These are phyloP conservation scores for Orgyia antiqua DNA, from an alignment of 2,888 invertebrate species.

Conservation along the genomic window DNA sequence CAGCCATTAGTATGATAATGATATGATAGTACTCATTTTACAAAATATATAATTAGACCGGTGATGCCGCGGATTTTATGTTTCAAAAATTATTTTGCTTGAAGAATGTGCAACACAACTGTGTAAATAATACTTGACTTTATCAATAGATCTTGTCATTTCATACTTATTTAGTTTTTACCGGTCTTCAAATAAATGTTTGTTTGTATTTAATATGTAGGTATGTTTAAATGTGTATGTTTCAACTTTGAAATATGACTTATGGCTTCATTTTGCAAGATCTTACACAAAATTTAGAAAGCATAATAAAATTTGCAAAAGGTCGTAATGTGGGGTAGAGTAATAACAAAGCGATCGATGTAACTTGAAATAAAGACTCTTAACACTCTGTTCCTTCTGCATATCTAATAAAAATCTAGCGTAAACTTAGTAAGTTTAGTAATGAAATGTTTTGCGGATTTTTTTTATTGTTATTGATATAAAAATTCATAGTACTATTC, in stretches of 20 bases:
- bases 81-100: no score
- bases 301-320: no score
- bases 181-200: no score
- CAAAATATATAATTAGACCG: constrained; percentile 5
- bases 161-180: constrained; percentile 18
- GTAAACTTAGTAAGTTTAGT: constrained; percentile 1
- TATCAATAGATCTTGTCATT: constrained; percentile 26
- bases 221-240: no score
- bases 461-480: not conserved
- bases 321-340: no score
- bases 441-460: not conserved
- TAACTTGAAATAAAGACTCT: no score
- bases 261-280: no score
- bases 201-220: no score
- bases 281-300: no score
- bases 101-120: constrained; percentile 15
- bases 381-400: constrained; percentile 1
- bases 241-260: no score
- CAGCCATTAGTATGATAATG: constrained; percentile 2
- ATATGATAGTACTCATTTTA: constrained; percentile 2
- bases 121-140: constrained; percentile 15
- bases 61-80: not conserved
- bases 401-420: not conserved
- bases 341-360: no score
- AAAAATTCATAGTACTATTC: not conserved